phyloP scores from a whole-genome alignment of 2,797 vertebrate species.

The Sternarchorhynchus goeldii region DNA sequence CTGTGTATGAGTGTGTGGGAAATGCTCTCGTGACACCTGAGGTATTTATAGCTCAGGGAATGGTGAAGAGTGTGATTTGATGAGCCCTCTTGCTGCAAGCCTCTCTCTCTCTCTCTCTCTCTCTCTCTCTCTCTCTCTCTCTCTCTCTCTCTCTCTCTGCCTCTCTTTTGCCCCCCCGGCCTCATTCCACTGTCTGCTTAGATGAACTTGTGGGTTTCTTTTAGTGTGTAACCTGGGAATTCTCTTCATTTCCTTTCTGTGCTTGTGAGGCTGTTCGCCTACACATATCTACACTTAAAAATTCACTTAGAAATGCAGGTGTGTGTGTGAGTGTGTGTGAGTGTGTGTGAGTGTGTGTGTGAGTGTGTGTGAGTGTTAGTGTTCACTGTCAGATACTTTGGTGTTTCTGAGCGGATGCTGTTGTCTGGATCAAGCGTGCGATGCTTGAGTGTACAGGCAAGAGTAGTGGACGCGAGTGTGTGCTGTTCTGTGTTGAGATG shows the following conservation, averaged over 20 bases:
- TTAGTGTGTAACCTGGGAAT: neutral
- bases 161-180: neutral
- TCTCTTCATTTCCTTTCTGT: constrained; percentile 32
- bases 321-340: constrained; percentile 44
- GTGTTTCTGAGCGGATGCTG: neutral
- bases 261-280: constrained; percentile 30
- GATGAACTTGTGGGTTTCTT: neutral
- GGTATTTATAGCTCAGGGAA: constrained; percentile 66
- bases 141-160: neutral
- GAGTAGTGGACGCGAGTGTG: constrained; percentile 34
- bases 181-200: neutral
- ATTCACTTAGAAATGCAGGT: neutral
- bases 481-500: too few relatives aligned
- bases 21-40: constrained; percentile 60
- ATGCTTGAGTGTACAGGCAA: constrained; percentile 49
- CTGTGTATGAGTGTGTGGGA: neutral
- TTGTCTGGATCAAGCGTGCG: constrained; percentile 51
- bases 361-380: constrained; percentile 38
- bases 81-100: neutral
- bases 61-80: constrained; percentile 3
- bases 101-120: neutral
- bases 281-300: too few relatives aligned
- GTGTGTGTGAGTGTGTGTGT: constrained; percentile 34
- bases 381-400: neutral
- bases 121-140: neutral